These are phyloP conservation scores for Prunella himalayana DNA, from an alignment of 2,113 vertebrate species.

Conservation along the genomic window DNA sequence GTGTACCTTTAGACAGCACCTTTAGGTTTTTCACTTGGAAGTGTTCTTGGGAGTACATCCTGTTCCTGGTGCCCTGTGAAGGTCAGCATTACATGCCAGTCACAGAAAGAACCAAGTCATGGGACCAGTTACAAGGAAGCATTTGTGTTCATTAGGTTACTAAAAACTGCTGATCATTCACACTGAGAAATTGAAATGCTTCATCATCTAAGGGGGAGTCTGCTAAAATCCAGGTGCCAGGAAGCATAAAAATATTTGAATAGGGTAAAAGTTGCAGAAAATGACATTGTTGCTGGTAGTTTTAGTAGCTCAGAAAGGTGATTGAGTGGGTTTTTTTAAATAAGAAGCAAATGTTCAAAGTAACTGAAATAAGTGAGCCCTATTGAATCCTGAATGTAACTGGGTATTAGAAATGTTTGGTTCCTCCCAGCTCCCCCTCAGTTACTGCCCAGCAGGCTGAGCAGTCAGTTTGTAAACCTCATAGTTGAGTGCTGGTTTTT, in stretches of 20 bases:
- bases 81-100: background rate
- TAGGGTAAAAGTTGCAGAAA: background rate
- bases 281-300: background rate
- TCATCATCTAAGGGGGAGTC: background rate
- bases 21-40: background rate
- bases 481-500: fast-evolving
- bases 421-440: fast-evolving
- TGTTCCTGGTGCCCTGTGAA: background rate
- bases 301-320: background rate
- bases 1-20: background rate
- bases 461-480: background rate
- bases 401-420: background rate
- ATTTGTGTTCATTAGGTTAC: background rate
- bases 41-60: background rate
- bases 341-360: background rate
- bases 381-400: background rate
- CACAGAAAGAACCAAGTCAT: background rate
- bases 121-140: background rate
- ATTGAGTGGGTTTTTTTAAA: background rate
- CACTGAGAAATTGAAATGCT: background rate
- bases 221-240: background rate
- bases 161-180: background rate
- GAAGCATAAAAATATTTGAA: background rate
- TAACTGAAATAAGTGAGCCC: background rate
- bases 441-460: background rate